These are phyloP conservation scores for Orius laevigatus DNA, from an alignment of 1,140 invertebrate genomes.

Conservation along the genomic window DNA sequence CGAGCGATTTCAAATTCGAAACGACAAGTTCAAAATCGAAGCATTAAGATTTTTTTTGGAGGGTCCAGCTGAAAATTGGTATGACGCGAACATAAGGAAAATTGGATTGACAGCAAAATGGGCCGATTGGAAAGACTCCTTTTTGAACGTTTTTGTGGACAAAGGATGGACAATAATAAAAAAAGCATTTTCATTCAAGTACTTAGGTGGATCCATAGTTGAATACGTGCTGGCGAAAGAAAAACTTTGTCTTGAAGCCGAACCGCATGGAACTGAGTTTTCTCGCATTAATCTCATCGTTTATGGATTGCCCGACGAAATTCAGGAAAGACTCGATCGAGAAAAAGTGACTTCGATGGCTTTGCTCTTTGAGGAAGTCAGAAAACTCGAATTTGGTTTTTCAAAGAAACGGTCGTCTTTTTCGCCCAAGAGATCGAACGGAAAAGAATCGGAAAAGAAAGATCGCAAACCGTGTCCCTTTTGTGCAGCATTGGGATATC, in stretches of 20 bases:
- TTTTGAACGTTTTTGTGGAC: constrained; percentile 8
- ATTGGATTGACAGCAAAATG: constrained; percentile 1
- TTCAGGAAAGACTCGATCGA: constrained; percentile 10
- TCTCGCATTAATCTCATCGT: constrained; percentile 7
- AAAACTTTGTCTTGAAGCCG: constrained; percentile 9
- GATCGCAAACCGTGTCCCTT: too few relatives aligned
- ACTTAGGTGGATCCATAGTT: constrained; percentile 5
- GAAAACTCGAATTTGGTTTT: constrained; percentile 1
- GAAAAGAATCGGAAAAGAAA: too few relatives aligned
- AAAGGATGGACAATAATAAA: constrained; percentile 7
- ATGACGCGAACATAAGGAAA: constrained; percentile 8
- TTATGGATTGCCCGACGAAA: constrained; percentile 1
- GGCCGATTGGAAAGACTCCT: constrained; percentile 6
- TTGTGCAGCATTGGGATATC: too few relatives aligned
- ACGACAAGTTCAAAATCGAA: constrained; percentile 3
- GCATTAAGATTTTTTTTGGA: constrained; percentile 6
- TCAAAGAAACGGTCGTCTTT: too few relatives aligned
- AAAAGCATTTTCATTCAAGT: constrained; percentile 9
- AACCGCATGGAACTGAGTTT: background rate
- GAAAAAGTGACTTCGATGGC: constrained; percentile 5
- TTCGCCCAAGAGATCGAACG: too few relatives aligned
- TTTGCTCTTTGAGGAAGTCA: constrained; percentile 3
- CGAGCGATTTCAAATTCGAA: background rate
- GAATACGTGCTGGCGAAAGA: background rate
- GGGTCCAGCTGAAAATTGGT: constrained; percentile 7